Evolutionary conservation across 2,888 invertebrate genomes (phyloP).

Genomic region (Acanthosepion esculentum): DNA sequence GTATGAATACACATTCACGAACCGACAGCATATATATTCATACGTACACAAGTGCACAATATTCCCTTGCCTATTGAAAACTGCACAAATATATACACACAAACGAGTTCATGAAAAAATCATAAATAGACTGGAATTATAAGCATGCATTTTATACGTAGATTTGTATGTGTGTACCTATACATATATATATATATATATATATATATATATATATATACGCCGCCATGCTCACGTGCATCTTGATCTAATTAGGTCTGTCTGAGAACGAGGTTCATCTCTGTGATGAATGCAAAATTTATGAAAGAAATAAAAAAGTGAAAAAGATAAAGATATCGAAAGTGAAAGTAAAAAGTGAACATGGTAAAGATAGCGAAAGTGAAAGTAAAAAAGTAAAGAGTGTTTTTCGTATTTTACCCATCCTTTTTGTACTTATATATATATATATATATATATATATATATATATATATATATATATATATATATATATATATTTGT

Average conservation of each 20-base stretch:
- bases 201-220: background rate
- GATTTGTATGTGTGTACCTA: background rate
- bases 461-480: background rate
- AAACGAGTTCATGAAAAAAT: too few species aligned
- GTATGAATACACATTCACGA: too few species aligned
- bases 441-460: too few species aligned
- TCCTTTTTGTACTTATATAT: background rate
- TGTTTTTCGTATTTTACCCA: background rate
- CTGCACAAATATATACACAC: too few species aligned
- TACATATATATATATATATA: background rate
- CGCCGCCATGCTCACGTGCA: background rate
- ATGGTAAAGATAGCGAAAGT: background rate
- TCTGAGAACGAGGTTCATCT: background rate
- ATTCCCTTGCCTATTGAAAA: too few species aligned
- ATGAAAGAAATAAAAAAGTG: background rate
- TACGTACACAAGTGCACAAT: too few species aligned
- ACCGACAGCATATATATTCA: too few species aligned
- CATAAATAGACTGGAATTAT: too few species aligned
- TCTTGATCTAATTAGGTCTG: background rate
- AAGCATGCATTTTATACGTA: too few species aligned
- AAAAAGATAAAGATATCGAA: background rate
- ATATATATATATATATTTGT: too few species aligned
- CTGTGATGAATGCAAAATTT: conserved; percentile 17
- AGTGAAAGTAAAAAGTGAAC: background rate
- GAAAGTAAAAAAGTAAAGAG: background rate